A percentile compares a stretch with the other conserved stretches of the same genome.
Conservation (phyloP, 1,140 invertebrate genomes). For the Drepana arcuata region DNA sequence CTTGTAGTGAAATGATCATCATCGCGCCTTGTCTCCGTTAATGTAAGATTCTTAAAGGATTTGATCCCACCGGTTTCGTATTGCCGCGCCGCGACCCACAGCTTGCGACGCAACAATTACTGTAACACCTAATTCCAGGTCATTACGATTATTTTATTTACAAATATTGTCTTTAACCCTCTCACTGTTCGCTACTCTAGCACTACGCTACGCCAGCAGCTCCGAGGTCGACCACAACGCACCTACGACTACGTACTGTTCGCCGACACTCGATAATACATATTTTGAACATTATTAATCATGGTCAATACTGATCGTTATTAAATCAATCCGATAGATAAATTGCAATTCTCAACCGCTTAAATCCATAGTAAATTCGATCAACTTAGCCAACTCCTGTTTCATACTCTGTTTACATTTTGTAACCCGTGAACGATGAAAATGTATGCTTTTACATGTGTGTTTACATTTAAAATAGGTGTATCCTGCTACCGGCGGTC, state of each 20-base stretch:
- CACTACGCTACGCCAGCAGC: constrained; percentile 62
- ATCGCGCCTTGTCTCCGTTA: constrained; percentile 49
- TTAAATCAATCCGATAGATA: constrained; percentile 44
- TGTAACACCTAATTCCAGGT: constrained; percentile 64
- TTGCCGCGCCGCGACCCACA: constrained; percentile 33
- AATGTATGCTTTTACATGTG: too few species aligned
- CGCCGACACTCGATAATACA: constrained; percentile 42
- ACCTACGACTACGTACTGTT: constrained; percentile 57
- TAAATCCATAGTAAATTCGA: constrained; percentile 71
- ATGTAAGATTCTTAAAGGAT: constrained; percentile 73
- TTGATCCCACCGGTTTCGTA: constrained; percentile 73
- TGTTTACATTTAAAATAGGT: constrained; percentile 19
- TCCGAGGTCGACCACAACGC: constrained; percentile 59
- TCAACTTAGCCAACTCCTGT: constrained; percentile 54
- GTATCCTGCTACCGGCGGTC: constrained; percentile 23
- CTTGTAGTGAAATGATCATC: constrained; percentile 53
- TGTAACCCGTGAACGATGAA: constrained; percentile 43
- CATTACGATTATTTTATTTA: constrained; percentile 68
- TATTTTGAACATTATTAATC: constrained; percentile 42
- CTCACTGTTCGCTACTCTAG: constrained; percentile 69
- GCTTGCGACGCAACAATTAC: constrained; percentile 42
- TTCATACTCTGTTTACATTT: constrained; percentile 30
- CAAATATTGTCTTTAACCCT: constrained; percentile 74
- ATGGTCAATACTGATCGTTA: constrained; percentile 38
- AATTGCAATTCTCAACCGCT: constrained; percentile 57